These are phyloP conservation scores for Oreochromis tanganicae DNA, from an alignment of 2,113 vertebrate species.

Conservation along the genomic window DNA sequence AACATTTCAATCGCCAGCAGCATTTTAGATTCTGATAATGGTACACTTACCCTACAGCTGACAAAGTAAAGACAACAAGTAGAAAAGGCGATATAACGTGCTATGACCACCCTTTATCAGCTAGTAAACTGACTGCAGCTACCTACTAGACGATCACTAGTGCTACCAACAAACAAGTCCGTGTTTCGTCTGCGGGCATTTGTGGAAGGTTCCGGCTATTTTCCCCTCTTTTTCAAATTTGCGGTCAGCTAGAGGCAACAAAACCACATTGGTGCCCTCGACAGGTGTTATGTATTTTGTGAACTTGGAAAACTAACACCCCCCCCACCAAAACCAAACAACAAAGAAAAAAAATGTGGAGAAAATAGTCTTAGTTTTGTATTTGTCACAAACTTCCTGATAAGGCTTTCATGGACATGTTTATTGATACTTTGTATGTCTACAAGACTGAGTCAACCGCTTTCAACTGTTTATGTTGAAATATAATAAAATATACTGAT, in stretches of 20 bases:
- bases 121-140: not conserved
- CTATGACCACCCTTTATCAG: not conserved
- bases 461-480: not conserved
- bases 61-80: not conserved
- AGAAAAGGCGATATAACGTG: fast-evolving
- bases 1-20: not conserved
- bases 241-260: fast-evolving
- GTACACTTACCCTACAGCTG: not conserved
- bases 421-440: not conserved
- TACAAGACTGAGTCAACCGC: not conserved
- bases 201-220: not conserved
- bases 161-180: conserved; percentile 45
- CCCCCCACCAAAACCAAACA: not conserved
- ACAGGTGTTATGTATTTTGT: not conserved
- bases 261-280: not conserved
- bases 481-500: not conserved
- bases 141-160: not conserved
- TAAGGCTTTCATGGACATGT: not conserved
- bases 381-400: not conserved
- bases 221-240: not conserved
- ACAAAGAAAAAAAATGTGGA: not conserved
- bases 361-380: not conserved
- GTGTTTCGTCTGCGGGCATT: not conserved
- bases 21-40: fast-evolving
- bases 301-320: not conserved